Evolutionary conservation across 1,140 invertebrate species (phyloP).

Genomic region (Carcinoscorpius rotundicauda): DNA sequence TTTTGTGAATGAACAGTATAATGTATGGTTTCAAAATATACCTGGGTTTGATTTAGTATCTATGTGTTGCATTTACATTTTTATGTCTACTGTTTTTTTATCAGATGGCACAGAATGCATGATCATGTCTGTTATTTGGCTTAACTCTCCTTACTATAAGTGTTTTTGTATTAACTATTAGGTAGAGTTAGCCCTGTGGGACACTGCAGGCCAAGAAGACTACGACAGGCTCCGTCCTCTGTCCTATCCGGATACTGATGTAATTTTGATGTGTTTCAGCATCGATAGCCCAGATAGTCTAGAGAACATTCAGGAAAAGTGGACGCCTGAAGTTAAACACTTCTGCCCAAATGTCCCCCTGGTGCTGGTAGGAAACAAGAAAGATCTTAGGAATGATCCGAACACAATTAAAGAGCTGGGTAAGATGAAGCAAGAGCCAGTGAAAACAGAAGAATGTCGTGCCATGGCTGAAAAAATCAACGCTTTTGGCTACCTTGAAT

Average conservation of each 20-base stretch:
- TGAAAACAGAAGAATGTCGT: conserved; percentile 37
- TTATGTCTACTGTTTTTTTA: too few relatives aligned
- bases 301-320: conserved; percentile 95
- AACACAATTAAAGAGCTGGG: conserved; percentile 36
- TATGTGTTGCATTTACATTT: too few relatives aligned
- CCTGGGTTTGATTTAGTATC: too few relatives aligned
- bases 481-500: conserved; percentile 42
- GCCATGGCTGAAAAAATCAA: conserved; percentile 42
- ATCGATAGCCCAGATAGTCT: conserved; percentile 92
- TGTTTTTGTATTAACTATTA: conserved; percentile 24
- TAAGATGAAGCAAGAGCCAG: conserved; percentile 42
- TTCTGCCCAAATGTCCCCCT: conserved; percentile 96
- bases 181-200: conserved; percentile 90
- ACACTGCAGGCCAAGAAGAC: conserved; percentile 97
- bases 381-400: conserved; percentile 39
- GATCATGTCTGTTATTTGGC: too few relatives aligned
- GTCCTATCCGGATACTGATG: conserved; percentile 94
- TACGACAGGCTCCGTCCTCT: conserved; percentile 91
- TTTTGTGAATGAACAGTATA: too few relatives aligned
- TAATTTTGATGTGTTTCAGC: conserved; percentile 94
- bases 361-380: conserved; percentile 95
- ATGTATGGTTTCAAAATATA: too few relatives aligned
- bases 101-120: too few relatives aligned
- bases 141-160: too few relatives aligned
- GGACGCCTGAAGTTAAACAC: conserved; percentile 94